A percentile compares a stretch with the other conserved stretches of the same genome.
Conservation (phyloP, 2,888 invertebrate genomes). For the Ochlodes sylvanus region DNA sequence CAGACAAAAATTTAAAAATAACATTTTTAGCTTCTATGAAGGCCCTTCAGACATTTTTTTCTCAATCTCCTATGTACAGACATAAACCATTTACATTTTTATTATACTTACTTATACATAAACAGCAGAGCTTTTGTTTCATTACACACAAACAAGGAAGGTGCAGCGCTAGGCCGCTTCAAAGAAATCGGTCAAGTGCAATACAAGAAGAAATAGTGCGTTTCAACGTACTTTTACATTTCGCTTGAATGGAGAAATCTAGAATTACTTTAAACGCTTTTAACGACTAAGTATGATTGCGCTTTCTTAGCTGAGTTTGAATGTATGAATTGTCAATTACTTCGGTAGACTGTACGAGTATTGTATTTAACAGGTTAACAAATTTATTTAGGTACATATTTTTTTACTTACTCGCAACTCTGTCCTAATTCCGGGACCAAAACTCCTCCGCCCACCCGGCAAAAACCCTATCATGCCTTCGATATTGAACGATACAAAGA, state of each 20-base stretch:
- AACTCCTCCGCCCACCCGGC: no score
- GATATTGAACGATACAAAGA: no score
- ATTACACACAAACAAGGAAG: conserved; percentile 24
- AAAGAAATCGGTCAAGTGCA: conserved; percentile 39
- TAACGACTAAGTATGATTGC: conserved; percentile 27
- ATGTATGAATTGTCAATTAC: neutral
- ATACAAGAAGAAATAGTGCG: conserved; percentile 39
- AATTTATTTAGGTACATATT: no score
- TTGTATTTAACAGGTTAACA: no score
- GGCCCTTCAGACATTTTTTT: no score
- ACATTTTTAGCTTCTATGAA: no score
- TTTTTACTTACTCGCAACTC: no score
- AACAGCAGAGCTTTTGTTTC: conserved; percentile 7
- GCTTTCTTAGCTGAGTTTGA: conserved; percentile 20
- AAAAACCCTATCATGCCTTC: no score
- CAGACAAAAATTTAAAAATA: no score
- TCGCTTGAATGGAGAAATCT: conserved; percentile 35
- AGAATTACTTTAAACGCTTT: conserved; percentile 37
- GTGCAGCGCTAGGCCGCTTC: conserved; percentile 16
- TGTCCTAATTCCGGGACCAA: no score
- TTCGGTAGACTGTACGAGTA: no score
- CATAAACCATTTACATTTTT: neutral
- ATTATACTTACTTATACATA: neutral
- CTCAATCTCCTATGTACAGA: no score
- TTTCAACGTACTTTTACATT: conserved; percentile 36